Conservation (phyloP, 2,888 invertebrate genomes). For the Tenthredo amoena region DNA sequence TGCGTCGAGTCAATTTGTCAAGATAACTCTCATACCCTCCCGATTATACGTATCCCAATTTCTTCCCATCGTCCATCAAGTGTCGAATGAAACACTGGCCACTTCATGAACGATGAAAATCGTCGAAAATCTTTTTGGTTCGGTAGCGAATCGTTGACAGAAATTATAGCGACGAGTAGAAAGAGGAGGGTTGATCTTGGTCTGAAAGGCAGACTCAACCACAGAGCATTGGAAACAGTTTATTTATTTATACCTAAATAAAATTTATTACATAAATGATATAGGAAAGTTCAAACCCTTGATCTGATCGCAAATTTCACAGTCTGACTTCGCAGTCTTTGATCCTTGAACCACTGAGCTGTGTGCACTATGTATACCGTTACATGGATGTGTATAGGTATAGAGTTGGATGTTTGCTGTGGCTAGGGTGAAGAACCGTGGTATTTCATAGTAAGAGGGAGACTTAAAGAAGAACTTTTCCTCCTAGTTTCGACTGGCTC, state of each 20-base stretch:
- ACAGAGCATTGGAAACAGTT: background rate
- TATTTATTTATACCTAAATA: background rate
- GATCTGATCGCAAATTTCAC: background rate
- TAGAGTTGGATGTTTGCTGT: background rate
- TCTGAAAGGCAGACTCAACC: background rate
- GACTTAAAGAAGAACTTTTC: conserved; percentile 31
- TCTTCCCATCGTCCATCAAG: background rate
- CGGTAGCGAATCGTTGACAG: background rate
- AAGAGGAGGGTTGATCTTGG: background rate
- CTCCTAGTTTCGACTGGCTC: background rate
- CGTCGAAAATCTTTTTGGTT: background rate
- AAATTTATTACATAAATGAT: background rate
- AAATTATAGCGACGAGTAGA: background rate
- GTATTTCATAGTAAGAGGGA: background rate
- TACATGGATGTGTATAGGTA: background rate
- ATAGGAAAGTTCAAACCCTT: background rate
- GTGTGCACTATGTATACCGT: background rate
- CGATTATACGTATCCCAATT: background rate
- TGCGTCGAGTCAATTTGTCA: background rate
- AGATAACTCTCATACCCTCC: background rate
- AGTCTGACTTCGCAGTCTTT: conserved; percentile 4
- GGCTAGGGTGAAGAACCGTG: background rate
- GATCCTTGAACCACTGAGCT: conserved; percentile 5
- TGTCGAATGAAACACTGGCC: background rate
- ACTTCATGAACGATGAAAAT: background rate